These are phyloP conservation scores for Condylura cristata DNA, from an alignment of 2,113 vertebrate genomes.

Conservation along the genomic window DNA sequence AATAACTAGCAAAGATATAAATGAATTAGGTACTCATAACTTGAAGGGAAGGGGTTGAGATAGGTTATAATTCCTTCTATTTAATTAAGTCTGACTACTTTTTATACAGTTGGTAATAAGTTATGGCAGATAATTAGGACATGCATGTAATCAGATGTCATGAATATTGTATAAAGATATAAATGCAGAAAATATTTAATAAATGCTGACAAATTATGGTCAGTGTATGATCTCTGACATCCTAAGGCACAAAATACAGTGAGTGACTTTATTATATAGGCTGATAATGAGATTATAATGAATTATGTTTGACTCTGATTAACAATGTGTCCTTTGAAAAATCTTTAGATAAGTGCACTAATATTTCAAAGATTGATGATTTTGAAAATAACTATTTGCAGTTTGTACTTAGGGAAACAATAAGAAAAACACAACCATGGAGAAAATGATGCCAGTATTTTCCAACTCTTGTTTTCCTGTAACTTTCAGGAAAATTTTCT, in stretches of 20 bases:
- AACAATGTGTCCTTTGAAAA: neutral
- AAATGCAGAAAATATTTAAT: neutral
- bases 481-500: neutral
- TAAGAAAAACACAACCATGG: neutral
- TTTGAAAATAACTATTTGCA: neutral
- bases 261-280: neutral
- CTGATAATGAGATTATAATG: neutral
- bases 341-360: neutral
- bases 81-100: neutral
- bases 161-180: constrained; percentile 26
- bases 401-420: neutral
- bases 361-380: constrained; percentile 30
- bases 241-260: neutral
- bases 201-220: neutral
- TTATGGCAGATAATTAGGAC: neutral
- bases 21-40: neutral
- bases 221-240: neutral
- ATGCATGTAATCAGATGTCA: neutral
- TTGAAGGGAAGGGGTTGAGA: neutral
- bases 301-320: constrained; percentile 29
- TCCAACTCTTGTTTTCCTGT: neutral
- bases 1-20: neutral
- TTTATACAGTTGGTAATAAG: neutral
- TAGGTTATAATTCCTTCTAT: neutral
- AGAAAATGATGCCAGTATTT: constrained; percentile 11